phyloP scores from a whole-genome alignment of 2,888 invertebrate species.

The Tenthredo mesomela region DNA sequence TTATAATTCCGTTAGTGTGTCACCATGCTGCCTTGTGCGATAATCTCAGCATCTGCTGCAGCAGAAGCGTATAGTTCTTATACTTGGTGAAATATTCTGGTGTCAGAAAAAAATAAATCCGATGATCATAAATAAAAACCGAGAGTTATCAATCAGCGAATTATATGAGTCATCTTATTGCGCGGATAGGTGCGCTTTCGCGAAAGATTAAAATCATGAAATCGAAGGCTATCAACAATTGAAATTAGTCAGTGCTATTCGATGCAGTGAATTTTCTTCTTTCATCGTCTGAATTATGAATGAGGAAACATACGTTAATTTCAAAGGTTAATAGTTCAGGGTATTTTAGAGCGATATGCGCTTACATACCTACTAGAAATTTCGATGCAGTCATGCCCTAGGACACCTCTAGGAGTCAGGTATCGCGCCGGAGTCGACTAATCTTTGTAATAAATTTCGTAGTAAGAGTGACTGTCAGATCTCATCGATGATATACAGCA shows the following conservation, averaged over 20 bases:
- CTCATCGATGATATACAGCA: constrained; percentile 53
- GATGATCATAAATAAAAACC: background rate
- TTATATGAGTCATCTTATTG: background rate
- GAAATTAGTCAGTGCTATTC: constrained; percentile 19
- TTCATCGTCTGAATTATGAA: background rate
- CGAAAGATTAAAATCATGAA: background rate
- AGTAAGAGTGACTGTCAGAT: constrained; percentile 55
- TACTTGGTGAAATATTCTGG: background rate
- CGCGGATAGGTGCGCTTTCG: background rate
- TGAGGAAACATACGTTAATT: background rate
- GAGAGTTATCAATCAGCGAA: background rate
- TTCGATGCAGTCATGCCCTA: constrained; percentile 44
- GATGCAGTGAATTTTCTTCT: background rate
- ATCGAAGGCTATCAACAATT: background rate
- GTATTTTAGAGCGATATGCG: background rate
- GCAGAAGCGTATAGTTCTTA: background rate
- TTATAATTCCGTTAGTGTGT: constrained; percentile 1
- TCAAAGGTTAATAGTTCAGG: constrained; percentile 9
- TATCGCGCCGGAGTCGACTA: constrained; percentile 41
- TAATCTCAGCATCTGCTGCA: background rate
- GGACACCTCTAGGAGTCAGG: constrained; percentile 43
- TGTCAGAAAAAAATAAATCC: background rate
- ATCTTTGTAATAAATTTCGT: constrained; percentile 54
- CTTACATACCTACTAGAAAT: background rate
- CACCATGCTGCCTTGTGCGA: constrained; percentile 3